A percentile compares a stretch with the other conserved stretches of the same genome.
These are phyloP conservation scores for Eupelmus urozonus DNA, from an alignment of 2,888 invertebrate species.

Conservation along the genomic window DNA sequence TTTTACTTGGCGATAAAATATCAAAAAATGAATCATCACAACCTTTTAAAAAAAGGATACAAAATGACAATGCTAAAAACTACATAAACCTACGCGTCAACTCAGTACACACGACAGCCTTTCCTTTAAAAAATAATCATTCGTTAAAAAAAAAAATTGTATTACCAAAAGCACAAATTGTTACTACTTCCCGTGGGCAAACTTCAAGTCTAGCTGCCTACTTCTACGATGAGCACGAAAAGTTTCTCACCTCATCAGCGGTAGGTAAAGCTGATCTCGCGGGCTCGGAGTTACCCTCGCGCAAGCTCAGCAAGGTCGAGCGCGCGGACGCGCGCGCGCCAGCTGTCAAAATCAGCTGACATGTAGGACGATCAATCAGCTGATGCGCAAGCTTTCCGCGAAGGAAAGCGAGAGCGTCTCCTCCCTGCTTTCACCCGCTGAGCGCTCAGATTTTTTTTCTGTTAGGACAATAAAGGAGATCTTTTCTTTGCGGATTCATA, in stretches of 20 bases:
- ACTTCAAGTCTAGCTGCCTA: too few relatives aligned
- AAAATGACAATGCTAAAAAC: too few relatives aligned
- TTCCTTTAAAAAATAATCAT: too few relatives aligned
- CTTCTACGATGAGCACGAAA: too few relatives aligned
- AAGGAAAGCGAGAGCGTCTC: not conserved
- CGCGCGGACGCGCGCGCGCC: conserved; percentile 60
- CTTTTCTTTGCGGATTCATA: not conserved
- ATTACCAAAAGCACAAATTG: too few relatives aligned
- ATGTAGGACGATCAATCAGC: conserved; percentile 64
- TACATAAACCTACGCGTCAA: too few relatives aligned
- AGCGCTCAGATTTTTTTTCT: not conserved
- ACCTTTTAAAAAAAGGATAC: too few relatives aligned
- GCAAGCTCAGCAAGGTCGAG: not conserved
- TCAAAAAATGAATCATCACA: too few relatives aligned
- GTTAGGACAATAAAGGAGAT: not conserved
- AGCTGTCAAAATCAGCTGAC: conserved; percentile 72
- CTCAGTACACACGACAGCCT: too few relatives aligned
- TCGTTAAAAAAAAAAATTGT: too few relatives aligned
- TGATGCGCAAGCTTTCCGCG: conserved; percentile 56
- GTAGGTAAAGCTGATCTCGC: conserved; percentile 51
- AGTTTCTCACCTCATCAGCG: conserved; percentile 36
- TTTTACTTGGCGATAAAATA: conserved; percentile 1
- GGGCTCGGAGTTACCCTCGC: not conserved
- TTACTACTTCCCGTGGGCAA: too few relatives aligned
- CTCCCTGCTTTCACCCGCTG: not conserved